phyloP scores from a whole-genome alignment of 2,797 vertebrate species.

The Vireo griseus region DNA sequence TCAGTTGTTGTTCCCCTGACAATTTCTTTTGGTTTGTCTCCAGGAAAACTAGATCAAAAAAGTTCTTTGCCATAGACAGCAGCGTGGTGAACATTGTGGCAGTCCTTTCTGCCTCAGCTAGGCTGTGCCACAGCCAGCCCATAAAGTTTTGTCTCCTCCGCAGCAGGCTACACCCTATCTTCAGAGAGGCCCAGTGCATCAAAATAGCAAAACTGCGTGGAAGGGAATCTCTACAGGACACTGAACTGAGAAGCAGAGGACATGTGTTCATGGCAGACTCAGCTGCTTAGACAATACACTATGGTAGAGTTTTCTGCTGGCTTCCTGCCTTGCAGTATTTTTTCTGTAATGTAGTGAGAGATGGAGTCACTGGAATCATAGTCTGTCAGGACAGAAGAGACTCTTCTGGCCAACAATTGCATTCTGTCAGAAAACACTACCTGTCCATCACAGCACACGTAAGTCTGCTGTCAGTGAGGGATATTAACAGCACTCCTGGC shows the following conservation, averaged over 20 bases:
- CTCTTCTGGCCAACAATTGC: not conserved
- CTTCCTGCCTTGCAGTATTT: not conserved
- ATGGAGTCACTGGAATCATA: not conserved
- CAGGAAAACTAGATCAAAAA: not conserved
- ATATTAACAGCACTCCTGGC: not conserved
- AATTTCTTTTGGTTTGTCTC: not conserved
- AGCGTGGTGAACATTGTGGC: accelerated
- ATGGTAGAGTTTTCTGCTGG: not conserved
- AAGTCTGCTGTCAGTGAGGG: not conserved
- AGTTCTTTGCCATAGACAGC: not conserved
- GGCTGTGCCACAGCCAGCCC: not conserved
- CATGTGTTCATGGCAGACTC: accelerated
- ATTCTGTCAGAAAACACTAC: not conserved
- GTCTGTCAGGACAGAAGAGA: not conserved
- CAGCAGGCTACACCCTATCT: not conserved
- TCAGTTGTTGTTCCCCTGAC: too few relatives aligned
- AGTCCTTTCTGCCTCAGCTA: not conserved
- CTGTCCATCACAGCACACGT: not conserved
- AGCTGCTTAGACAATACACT: not conserved
- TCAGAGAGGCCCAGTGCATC: not conserved
- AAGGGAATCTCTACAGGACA: not conserved
- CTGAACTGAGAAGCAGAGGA: not conserved
- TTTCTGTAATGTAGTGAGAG: not conserved
- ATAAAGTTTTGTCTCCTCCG: not conserved
- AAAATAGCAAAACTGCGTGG: not conserved